These are phyloP conservation scores for Lasius platythorax DNA, from an alignment of 2,888 invertebrate species.

Conservation along the genomic window DNA sequence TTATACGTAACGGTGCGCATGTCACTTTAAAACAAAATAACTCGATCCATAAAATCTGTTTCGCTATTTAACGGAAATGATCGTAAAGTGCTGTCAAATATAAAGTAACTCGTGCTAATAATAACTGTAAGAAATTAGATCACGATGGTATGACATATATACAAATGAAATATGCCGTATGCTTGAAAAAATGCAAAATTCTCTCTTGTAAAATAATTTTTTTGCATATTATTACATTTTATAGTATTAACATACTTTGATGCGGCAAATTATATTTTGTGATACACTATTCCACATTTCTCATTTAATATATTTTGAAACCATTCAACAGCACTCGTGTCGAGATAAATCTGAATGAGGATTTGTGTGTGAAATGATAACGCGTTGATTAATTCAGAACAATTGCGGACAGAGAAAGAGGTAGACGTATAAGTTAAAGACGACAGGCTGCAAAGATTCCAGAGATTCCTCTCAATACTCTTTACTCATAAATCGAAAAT, in stretches of 20 bases:
- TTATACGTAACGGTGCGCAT: slow-evolving; percentile 35
- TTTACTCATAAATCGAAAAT: neutral
- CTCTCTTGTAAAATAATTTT: neutral
- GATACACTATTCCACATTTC: neutral
- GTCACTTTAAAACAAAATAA: slow-evolving; percentile 41
- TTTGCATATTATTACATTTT: neutral
- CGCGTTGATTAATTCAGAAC: neutral
- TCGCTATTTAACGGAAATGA: slow-evolving; percentile 10
- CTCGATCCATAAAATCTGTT: neutral
- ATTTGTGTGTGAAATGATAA: neutral
- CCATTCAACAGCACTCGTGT: neutral
- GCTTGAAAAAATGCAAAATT: neutral
- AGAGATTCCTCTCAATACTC: neutral
- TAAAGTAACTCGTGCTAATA: slow-evolving; percentile 6
- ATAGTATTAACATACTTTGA: neutral
- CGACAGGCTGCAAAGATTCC: too few relatives aligned
- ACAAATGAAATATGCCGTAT: neutral
- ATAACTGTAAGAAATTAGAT: neutral
- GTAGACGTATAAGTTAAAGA: neutral
- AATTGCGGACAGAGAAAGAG: neutral
- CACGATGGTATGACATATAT: neutral
- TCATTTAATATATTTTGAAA: neutral
- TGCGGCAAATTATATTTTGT: neutral
- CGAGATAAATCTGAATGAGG: neutral
- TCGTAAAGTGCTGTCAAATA: neutral